These are phyloP conservation scores for Drosophila silvestris DNA, from an alignment of 2,888 invertebrate species.

Conservation along the genomic window DNA sequence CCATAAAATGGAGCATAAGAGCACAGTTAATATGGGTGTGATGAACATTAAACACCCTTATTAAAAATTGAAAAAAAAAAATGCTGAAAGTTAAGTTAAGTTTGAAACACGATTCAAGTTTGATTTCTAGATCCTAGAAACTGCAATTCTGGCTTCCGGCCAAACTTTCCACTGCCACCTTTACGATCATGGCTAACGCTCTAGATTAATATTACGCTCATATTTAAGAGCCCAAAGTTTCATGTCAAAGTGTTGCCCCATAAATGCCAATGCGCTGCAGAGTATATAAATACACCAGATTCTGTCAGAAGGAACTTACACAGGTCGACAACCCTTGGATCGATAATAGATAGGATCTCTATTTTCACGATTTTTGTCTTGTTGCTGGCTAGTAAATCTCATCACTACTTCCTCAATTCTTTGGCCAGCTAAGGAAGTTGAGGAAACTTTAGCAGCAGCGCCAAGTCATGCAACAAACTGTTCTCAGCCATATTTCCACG, in stretches of 20 bases:
- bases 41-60: background rate
- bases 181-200: background rate
- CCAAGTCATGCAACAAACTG: slow-evolving; percentile 21
- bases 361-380: background rate
- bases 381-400: background rate
- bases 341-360: background rate
- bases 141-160: background rate
- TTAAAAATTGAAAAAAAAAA: background rate
- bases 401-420: background rate
- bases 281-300: background rate
- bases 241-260: background rate
- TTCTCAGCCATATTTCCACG: slow-evolving; percentile 11
- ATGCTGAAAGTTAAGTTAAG: background rate
- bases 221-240: background rate
- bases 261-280: background rate
- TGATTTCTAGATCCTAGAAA: background rate
- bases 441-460: slow-evolving; percentile 16
- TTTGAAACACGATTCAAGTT: background rate
- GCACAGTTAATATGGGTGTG: background rate
- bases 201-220: background rate
- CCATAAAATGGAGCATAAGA: background rate
- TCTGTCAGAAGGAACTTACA: background rate
- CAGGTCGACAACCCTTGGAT: background rate
- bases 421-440: slow-evolving; percentile 13
- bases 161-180: background rate